Percentiles rank a stretch among this genome's conserved stretches.
These are phyloP conservation scores for Chaetorhynchus papuensis DNA, from an alignment of 2,113 vertebrate genomes.

Conservation along the genomic window DNA sequence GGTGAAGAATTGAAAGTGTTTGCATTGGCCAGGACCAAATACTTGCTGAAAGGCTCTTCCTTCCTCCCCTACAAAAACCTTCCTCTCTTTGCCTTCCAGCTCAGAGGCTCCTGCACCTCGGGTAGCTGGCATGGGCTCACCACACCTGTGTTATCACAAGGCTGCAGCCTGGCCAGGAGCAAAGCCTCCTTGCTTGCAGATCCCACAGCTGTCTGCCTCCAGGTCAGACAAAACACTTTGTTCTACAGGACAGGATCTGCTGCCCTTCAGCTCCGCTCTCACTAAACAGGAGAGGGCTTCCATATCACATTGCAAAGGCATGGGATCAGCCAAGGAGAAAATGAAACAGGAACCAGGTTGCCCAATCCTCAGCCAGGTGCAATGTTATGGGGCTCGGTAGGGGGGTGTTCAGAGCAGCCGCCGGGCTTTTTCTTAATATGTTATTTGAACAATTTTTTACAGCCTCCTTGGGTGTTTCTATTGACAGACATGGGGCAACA, in stretches of 20 bases:
- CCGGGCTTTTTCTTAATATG: neutral
- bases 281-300: neutral
- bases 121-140: neutral
- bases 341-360: neutral
- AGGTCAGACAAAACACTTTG: neutral
- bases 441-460: neutral
- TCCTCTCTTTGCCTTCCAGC: neutral
- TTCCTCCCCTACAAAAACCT: neutral
- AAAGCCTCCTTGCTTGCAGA: neutral
- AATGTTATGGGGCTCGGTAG: accelerated
- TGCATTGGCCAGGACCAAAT: neutral
- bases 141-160: accelerated
- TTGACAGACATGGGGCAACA: neutral
- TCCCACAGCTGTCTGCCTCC: neutral
- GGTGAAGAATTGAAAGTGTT: neutral
- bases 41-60: neutral
- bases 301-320: neutral
- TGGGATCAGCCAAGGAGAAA: neutral
- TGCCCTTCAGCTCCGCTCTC: neutral
- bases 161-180: neutral
- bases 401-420: neutral
- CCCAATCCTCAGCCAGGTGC: neutral
- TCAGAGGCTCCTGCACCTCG: accelerated
- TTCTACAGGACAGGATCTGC: neutral
- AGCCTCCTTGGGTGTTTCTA: neutral